phyloP scores from a whole-genome alignment of 2,113 vertebrate species.

The Eclectus roratus region DNA sequence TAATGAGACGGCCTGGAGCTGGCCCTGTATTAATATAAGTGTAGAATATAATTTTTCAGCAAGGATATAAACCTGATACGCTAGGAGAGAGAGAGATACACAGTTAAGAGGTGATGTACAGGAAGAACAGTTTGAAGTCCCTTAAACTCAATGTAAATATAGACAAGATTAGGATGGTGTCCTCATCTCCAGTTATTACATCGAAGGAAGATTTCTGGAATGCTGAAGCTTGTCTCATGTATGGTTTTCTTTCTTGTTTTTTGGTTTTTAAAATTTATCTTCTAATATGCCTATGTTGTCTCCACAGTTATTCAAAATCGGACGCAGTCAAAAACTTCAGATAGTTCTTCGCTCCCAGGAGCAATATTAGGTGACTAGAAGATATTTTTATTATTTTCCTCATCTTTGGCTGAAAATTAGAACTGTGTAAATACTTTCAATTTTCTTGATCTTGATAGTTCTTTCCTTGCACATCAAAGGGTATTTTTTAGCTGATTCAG shows the following conservation, averaged over 20 bases:
- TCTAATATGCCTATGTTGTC: neutral
- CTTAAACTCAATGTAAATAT: neutral
- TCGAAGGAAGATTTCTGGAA: neutral
- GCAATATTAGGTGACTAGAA: conserved; percentile 73
- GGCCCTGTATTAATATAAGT: neutral
- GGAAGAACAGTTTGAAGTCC: neutral
- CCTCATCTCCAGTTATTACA: neutral
- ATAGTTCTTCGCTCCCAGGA: conserved; percentile 70
- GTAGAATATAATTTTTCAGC: neutral
- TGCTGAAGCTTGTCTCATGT: neutral
- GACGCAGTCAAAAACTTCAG: conserved; percentile 62
- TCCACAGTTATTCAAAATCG: conserved; percentile 80
- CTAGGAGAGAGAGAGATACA: neutral
- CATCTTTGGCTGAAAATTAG: neutral
- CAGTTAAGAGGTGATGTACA: neutral
- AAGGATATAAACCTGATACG: neutral
- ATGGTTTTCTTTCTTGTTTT: neutral
- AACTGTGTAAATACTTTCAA: neutral
- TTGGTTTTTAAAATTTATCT: neutral
- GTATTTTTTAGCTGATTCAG: neutral
- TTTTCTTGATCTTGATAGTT: neutral
- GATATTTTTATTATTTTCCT: neutral
- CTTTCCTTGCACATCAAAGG: neutral
- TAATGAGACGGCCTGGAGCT: neutral
- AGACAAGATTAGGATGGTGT: neutral